A percentile compares a stretch with the other conserved stretches of the same genome.
Conservation (phyloP, 2,797 vertebrate species). For the Amniataba percoides region DNA sequence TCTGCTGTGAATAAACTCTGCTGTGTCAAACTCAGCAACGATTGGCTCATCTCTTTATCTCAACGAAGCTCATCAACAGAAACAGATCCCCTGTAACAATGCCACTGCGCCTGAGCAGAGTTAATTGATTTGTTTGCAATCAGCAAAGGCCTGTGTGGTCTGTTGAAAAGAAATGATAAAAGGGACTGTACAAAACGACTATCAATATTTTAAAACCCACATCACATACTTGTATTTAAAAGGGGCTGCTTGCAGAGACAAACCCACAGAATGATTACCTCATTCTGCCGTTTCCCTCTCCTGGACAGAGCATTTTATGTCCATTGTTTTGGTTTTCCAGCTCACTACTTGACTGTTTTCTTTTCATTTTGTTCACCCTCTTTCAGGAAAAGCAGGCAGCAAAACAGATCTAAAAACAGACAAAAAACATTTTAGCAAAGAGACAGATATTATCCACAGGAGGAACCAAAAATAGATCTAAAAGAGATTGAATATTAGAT, state of each 20-base stretch:
- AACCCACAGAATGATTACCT: background rate
- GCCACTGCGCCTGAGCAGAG: background rate
- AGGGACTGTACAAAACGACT: too few species aligned
- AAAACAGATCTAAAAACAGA: background rate
- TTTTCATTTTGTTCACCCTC: background rate
- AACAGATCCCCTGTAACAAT: too few species aligned
- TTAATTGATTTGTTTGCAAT: background rate
- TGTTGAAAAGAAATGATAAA: slow-evolving; percentile 14
- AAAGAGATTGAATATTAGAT: background rate
- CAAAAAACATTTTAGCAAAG: background rate
- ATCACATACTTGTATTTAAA: background rate
- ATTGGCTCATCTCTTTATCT: too few species aligned
- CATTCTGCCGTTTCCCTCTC: background rate
- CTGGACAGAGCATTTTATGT: background rate
- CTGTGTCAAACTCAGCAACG: too few species aligned
- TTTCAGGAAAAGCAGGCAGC: background rate
- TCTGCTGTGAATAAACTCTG: too few species aligned
- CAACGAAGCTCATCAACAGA: too few species aligned
- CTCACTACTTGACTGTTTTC: background rate
- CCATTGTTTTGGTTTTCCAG: background rate
- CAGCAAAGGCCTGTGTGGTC: background rate
- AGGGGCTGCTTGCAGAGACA: too few species aligned
- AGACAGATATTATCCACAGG: background rate
- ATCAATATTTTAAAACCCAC: background rate
- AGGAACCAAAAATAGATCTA: background rate